Conservation (phyloP, 2,888 invertebrate genomes). For the Arctia plantaginis region DNA sequence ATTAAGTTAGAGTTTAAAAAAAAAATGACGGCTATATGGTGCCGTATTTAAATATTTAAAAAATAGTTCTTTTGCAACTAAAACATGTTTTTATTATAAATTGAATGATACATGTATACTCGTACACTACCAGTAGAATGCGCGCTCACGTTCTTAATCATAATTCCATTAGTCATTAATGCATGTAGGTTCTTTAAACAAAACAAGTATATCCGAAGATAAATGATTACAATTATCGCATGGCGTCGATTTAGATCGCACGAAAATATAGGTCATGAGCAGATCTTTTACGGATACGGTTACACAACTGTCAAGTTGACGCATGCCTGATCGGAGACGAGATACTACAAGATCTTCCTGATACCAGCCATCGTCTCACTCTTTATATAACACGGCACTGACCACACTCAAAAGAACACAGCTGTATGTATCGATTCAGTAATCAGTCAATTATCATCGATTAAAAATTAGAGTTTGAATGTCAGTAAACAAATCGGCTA, state of each 20-base stretch:
- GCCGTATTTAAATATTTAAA: no score
- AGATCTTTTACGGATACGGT: conserved; percentile 45
- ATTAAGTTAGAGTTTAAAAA: no score
- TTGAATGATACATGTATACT: conserved; percentile 11
- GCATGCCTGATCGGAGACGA: conserved; percentile 46
- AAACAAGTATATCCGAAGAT: conserved; percentile 1
- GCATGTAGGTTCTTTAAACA: neutral
- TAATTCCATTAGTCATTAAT: neutral
- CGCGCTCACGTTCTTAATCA: neutral
- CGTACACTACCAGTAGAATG: neutral
- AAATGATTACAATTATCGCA: conserved; percentile 15
- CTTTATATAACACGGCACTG: conserved; percentile 40
- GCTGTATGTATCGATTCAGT: conserved; percentile 19
- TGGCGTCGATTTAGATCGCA: conserved; percentile 29
- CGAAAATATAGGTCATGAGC: conserved; percentile 43
- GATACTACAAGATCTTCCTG: conserved; percentile 51
- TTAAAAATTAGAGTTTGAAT: conserved; percentile 19
- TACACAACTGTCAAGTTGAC: conserved; percentile 46
- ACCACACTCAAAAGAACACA: conserved; percentile 27
- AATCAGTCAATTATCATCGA: conserved; percentile 31
- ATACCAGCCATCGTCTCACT: conserved; percentile 40
- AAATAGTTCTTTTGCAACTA: no score
- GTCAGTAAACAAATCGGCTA: conserved; percentile 17
- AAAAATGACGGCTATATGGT: no score
- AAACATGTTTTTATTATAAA: neutral